Base-by-base conservation (phyloP, 2,113 vertebrate genomes). In the Dicerorhinus sumatrensis region DNA sequence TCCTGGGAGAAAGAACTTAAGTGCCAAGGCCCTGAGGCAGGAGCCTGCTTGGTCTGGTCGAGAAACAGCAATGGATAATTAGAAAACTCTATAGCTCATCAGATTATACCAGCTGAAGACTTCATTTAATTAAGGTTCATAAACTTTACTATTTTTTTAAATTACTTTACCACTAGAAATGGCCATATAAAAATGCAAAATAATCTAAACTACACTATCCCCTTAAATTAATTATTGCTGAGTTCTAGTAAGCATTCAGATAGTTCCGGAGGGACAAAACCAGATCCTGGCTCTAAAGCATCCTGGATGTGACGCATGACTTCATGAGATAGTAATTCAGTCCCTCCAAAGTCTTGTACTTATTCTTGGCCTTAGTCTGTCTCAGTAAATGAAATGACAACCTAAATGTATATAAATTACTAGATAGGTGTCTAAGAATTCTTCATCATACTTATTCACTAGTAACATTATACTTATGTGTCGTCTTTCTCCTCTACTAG, bases 51-150 rank as follows among this genome's bases (percentile, higher is more conserved):
- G 20, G 16, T 87, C 51, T 42, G 29, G 25, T 56, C 29, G 90
- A 62, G 27, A 33, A 46, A 46, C 39, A 72, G 16, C 25, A 83
- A n/a, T 54, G 51, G 56, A 67, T 72, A 76, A 36, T 36, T 82
- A 82, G 42, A 36, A 97, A 97, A 88, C 16, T 54, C 79, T 23
- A 58, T 8, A 91, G 54, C 7, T 84, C 21, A 36, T 93, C 79
- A 84, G 69, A 84, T 82, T 39, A 84, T 2, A 63, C 33, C 70
- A 93, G 72, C 36, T 85, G 9, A 94, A 94, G 70, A 70, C 25
- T 84, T 87, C 58, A 75, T 67, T 96, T 88, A 91, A 72, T 90
- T 91, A 96, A 94, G 42, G 23, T 14, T 91, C 81, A 85, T 36
- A 87, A 96, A 91, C 33, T 76, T 94, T 81, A 62, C 69, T 86